These are phyloP conservation scores for Leistus spinibarbis DNA, from an alignment of 2,888 invertebrate species.

Conservation along the genomic window DNA sequence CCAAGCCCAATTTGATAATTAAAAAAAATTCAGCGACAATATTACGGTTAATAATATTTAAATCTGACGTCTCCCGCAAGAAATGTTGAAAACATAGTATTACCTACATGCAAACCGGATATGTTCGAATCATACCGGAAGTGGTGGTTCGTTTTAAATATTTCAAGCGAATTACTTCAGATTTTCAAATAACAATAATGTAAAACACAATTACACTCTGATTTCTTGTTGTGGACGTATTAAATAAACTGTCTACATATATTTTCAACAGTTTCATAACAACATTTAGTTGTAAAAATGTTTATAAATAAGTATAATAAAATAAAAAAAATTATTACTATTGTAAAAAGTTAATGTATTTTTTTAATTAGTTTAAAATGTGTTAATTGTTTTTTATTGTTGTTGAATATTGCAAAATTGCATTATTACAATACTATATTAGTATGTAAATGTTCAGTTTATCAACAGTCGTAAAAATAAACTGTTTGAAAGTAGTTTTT, in stretches of 20 bases:
- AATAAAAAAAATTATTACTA: too few species aligned
- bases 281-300: background rate
- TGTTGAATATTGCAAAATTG: background rate
- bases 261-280: too few species aligned
- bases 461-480: background rate
- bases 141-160: background rate
- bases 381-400: background rate
- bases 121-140: slow-evolving; percentile 5
- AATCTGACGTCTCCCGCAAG: background rate
- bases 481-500: background rate
- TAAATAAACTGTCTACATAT: background rate
- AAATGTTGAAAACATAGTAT: slow-evolving; percentile 2
- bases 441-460: background rate
- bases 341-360: too few species aligned
- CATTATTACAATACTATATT: background rate
- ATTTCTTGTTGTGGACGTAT: background rate
- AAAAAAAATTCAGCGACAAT: background rate
- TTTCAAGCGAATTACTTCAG: background rate
- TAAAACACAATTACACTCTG: too few species aligned
- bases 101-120: slow-evolving; percentile 29
- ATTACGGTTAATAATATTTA: background rate
- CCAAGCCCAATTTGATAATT: background rate
- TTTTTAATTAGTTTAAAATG: background rate
- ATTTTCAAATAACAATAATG: too few species aligned
- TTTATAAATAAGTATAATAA: too few species aligned